These are phyloP conservation scores for Ailurus styani DNA, from an alignment of 2,113 vertebrate genomes.

Conservation along the genomic window DNA sequence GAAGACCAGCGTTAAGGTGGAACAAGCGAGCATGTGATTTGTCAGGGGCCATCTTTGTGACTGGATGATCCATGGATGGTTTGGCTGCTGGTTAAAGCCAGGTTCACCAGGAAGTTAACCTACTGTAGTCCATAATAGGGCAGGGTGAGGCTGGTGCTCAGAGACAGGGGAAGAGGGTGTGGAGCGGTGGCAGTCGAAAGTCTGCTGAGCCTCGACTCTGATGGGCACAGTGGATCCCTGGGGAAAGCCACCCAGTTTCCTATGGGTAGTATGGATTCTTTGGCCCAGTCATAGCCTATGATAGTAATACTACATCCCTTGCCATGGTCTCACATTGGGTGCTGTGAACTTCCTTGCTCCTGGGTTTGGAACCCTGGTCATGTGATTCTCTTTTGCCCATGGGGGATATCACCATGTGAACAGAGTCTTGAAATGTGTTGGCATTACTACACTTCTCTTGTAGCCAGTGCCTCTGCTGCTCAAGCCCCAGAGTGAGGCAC, in stretches of 20 bases:
- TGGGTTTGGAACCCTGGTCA: neutral
- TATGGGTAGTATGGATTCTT: accelerated
- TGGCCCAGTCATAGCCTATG: accelerated
- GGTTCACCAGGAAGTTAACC: neutral
- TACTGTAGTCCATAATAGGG: neutral
- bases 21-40: no score
- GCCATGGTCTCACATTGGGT: neutral
- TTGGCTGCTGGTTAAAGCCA: neutral
- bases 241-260: neutral
- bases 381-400: neutral
- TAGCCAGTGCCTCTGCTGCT: neutral
- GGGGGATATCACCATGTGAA: neutral
- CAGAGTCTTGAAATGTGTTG: neutral
- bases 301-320: neutral
- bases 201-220: neutral
- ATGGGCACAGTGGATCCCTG: neutral
- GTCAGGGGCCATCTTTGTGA: neutral
- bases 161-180: no score
- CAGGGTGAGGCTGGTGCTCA: neutral
- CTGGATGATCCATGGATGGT: accelerated
- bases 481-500: neutral
- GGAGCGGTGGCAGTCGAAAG: no score
- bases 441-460: accelerated
- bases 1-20: neutral
- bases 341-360: neutral